Percentiles rank a stretch among this genome's conserved stretches.
Conservation (phyloP, 2,888 invertebrate species). For the Mythimna pallens region DNA sequence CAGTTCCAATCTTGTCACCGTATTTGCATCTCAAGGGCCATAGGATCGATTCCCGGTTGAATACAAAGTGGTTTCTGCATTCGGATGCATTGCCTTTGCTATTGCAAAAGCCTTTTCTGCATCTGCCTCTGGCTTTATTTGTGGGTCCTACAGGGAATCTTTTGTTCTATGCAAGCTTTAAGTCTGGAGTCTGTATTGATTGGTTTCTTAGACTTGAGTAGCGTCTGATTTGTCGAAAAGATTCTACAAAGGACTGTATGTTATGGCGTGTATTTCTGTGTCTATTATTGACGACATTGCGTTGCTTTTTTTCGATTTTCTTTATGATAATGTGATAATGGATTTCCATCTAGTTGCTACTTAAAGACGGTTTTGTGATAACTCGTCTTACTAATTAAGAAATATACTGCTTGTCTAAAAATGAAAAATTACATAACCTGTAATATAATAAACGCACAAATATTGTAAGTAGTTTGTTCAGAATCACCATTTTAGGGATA, state of each 20-base stretch:
- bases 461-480: no score
- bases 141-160: slow-evolving; percentile 15
- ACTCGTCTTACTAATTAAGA: no score
- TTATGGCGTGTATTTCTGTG: background rate
- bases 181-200: slow-evolving; percentile 6
- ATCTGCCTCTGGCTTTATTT: slow-evolving; percentile 37
- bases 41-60: slow-evolving; percentile 67
- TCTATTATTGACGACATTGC: background rate
- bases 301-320: no score
- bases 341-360: no score
- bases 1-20: slow-evolving; percentile 62
- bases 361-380: no score
- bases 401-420: no score
- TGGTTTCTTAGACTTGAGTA: slow-evolving; percentile 12
- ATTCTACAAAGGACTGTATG: background rate
- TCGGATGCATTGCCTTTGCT: slow-evolving; percentile 63
- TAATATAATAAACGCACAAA: no score
- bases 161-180: slow-evolving; percentile 39
- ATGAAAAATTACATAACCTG: no score
- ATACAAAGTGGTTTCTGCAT: slow-evolving; percentile 67
- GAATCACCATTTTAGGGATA: no score
- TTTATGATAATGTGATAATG: no score
- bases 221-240: slow-evolving; percentile 11
- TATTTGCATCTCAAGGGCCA: slow-evolving; percentile 74
- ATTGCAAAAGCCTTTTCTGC: slow-evolving; percentile 47